Evolutionary conservation across 53 echinoderm and acorn worm species (phyloP), one percentile per base, ranked within the genome.

Genomic region (Henricia sp.): DNA sequence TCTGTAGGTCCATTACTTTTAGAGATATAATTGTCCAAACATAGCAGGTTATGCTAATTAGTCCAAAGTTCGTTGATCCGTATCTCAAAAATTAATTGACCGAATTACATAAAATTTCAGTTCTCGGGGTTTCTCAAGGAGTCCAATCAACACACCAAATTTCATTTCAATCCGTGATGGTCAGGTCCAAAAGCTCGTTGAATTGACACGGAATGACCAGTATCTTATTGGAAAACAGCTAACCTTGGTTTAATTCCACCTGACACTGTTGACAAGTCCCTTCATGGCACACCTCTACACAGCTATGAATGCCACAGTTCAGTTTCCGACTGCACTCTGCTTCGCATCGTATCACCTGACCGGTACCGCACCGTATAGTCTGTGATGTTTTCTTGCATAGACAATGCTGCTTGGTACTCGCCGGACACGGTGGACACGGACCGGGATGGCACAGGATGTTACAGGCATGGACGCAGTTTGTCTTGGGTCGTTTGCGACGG

Each of bases 361-460:
- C 71, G 9, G 89, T 72, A 2, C 99, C 95, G 64, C 99, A 99
- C 23, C 99, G 48, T 6, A 91, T 85, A 8, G 91, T 94, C 82
- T 96, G 89, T 55, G 83, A 73, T 9, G 76, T 89, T 53, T 74
- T 82, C 67, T 83, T 88, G 70, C 99, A 99, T 10, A 88, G 59
- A 36, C 99, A 99, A 14, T 37, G 14, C 39, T 69, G 84, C 74
- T 92, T 78, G 20, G 92, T 89, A 70, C 84, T 95, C 43, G 94
- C 85, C 12, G 99, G 94, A 42, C 99, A 99, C 2, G 92, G 88
- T 37, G 99, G 99, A 36, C 99, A 99, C 0, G 99, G 99, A 1
- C 99, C 99, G 0, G 99, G 99, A 66, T 99, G 99, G 65, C 99
- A 99, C 8, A 99, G 86, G 29, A 99, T 92, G 41, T 85, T 99